Percentiles rank a stretch among this genome's conserved stretches.
Conservation (phyloP, 2,888 invertebrate genomes). For the Nomada fabriciana region DNA sequence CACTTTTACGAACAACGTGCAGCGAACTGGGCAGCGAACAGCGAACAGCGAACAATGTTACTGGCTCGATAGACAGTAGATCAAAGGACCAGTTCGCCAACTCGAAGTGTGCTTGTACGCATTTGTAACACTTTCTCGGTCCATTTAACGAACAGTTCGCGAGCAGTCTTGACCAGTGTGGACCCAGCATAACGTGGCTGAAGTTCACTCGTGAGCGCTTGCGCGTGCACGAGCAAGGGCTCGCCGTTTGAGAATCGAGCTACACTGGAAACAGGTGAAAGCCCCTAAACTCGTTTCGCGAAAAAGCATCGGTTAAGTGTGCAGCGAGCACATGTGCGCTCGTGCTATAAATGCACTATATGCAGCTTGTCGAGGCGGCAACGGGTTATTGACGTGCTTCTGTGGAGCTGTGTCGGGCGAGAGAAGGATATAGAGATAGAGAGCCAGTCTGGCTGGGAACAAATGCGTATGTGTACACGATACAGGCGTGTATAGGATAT, state of each 20-base stretch:
- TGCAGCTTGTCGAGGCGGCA: slow-evolving; percentile 67
- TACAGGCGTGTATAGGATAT: slow-evolving; percentile 17
- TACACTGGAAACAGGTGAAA: slow-evolving; percentile 61
- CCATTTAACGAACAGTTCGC: too few relatives aligned
- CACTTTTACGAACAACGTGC: too few relatives aligned
- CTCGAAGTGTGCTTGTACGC: too few relatives aligned
- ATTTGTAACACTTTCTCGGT: too few relatives aligned
- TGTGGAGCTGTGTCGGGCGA: slow-evolving; percentile 63
- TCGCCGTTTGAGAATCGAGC: slow-evolving; percentile 11
- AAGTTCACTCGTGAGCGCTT: neutral
- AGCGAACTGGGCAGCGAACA: too few relatives aligned
- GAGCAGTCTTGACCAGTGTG: too few relatives aligned
- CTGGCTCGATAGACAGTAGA: too few relatives aligned
- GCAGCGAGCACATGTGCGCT: slow-evolving; percentile 51
- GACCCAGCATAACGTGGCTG: neutral
- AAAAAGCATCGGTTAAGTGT: slow-evolving; percentile 48
- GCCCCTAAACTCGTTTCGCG: slow-evolving; percentile 57
- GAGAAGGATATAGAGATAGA: slow-evolving; percentile 66
- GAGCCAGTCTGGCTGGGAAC: slow-evolving; percentile 62
- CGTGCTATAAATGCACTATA: slow-evolving; percentile 58
- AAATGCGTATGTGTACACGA: slow-evolving; percentile 46
- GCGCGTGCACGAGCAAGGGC: neutral
- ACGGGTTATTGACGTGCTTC: slow-evolving; percentile 73
- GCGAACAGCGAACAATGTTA: too few relatives aligned
- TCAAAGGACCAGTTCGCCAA: too few relatives aligned